Conservation (phyloP, 2,113 vertebrate genomes). For the Nerophis lumbriciformis region DNA sequence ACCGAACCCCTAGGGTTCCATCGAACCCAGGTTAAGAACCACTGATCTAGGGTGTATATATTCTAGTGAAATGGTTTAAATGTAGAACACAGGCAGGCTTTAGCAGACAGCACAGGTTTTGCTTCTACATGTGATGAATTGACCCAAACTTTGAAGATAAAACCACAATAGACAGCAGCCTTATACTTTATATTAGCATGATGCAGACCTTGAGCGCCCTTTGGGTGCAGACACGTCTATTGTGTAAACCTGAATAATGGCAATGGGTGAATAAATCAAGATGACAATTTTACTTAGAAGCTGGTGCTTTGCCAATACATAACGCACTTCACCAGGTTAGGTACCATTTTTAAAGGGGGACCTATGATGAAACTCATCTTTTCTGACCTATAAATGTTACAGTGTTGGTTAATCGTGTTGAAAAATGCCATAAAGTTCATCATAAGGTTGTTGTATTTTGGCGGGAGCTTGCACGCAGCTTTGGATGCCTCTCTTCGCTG, state of each 20-base stretch:
- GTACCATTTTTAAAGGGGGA: too few relatives aligned
- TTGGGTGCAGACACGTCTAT: not conserved
- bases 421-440: too few relatives aligned
- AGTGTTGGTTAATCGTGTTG: too few relatives aligned
- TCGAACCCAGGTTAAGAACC: too few relatives aligned
- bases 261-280: conserved; percentile 2
- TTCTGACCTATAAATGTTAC: too few relatives aligned
- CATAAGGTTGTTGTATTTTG: too few relatives aligned
- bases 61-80: not conserved
- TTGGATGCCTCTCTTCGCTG: too few relatives aligned
- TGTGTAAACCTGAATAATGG: not conserved
- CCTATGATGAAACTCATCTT: too few relatives aligned
- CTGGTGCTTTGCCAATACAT: conserved; percentile 9
- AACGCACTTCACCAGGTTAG: too few relatives aligned
- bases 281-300: not conserved
- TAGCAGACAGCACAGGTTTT: not conserved
- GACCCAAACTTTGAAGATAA: not conserved
- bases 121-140: not conserved
- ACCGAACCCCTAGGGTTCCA: too few relatives aligned
- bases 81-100: conserved; percentile 2
- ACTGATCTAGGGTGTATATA: not conserved
- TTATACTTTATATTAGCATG: not conserved
- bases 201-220: not conserved
- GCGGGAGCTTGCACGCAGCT: too few relatives aligned
- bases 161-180: not conserved